Evolutionary conservation across 2,797 vertebrate genomes (phyloP), one percentile per base, ranked within the genome.

Genomic region (Helicolenus hilgendorfi): DNA sequence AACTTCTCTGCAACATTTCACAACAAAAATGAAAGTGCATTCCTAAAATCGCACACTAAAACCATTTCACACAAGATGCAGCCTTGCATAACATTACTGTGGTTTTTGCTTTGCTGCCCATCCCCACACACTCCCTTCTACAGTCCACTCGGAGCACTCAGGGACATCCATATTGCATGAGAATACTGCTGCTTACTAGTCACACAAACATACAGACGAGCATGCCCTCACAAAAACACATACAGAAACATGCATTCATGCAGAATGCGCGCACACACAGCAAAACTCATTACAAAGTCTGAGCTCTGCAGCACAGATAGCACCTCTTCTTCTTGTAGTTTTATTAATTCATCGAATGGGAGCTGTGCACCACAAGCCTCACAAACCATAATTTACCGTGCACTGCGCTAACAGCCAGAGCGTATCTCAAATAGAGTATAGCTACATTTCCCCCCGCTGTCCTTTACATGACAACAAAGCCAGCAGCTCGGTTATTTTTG

Each of bases 341-440:
- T 94, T 91, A 94, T 84, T 94, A 92, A 93, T 94, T 96, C 85
- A 94, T 93, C 5, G 6, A 76, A 77, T 59, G 65, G 45, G 80
- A 88, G 58, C 41, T 20, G 33, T 4, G 4, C 62, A 78, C 73
- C 20, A 22, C 58, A 36, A 71, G 84, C 68, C 77, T 62, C 72
- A 77, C 78, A 74, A 84, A 77, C 67, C 69, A 22, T 76, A 11
- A 88, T 86, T 93, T 77, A 35, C 55, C 72, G 72, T 83, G 85
- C 82, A 41, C 58, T 22, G 29, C 2, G 7, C 68, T 75, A 83
- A 87, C 86, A 93, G 86, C 77, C 69, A 56, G 83, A 83, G 80
- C 35, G 49, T 35, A 62, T 80, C 78, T 73, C 53, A 75, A 70
- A 89, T 64, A 84, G 71, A 83, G 73, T 29, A 83, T 33, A 80